These are phyloP conservation scores for Pampusana beccarii DNA, from an alignment of 2,113 vertebrate species.

Conservation along the genomic window DNA sequence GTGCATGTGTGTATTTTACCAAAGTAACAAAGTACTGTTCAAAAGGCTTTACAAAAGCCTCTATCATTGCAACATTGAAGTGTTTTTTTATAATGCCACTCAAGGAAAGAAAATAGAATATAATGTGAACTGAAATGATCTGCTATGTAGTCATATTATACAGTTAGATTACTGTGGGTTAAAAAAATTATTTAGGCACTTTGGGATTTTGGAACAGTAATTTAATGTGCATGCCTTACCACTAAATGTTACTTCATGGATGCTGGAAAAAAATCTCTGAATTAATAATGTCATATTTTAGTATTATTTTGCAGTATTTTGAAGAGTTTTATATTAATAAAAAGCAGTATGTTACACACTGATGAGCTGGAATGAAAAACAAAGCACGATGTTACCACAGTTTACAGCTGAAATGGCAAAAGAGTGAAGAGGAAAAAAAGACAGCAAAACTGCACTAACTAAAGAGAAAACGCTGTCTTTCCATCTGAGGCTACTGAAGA, in stretches of 20 bases:
- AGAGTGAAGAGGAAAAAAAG: not conserved
- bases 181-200: not conserved
- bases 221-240: not conserved
- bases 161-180: not conserved
- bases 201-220: not conserved
- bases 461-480: not conserved
- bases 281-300: not conserved
- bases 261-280: not conserved
- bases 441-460: not conserved
- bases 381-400: not conserved
- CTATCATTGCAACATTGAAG: not conserved
- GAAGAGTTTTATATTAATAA: not conserved
- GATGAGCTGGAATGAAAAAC: not conserved
- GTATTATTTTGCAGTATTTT: not conserved
- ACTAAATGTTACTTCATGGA: not conserved
- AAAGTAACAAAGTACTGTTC: conserved; percentile 36
- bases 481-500: not conserved
- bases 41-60: conserved; percentile 37
- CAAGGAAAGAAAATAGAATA: not conserved
- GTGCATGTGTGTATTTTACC: conserved; percentile 1
- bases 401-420: not conserved
- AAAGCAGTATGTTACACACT: not conserved
- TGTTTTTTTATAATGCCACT: not conserved
- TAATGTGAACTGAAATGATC: not conserved
- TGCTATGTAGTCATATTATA: not conserved